Conservation (phyloP, 2,113 vertebrate genomes). For the Megaleporinus macrocephalus region DNA sequence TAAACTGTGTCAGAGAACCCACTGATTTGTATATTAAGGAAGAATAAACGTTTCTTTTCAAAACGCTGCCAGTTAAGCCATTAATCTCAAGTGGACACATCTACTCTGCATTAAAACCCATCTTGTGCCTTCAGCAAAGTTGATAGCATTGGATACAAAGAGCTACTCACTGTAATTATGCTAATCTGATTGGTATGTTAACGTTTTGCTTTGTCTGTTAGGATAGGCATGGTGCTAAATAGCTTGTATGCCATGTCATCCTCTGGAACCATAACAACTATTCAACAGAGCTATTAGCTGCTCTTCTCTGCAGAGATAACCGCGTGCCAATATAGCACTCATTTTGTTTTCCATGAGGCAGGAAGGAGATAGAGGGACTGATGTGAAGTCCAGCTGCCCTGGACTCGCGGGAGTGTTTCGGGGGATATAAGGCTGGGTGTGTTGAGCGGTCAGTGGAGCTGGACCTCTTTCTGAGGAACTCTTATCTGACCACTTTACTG, state of each 20-base stretch:
- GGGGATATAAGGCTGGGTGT: slow-evolving; percentile 54
- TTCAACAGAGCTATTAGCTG: slow-evolving; percentile 8
- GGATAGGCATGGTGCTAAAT: slow-evolving; percentile 29
- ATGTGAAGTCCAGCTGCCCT: slow-evolving; percentile 51
- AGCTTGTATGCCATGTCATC: slow-evolving; percentile 10
- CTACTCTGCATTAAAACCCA: slow-evolving; percentile 18
- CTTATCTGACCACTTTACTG: slow-evolving; percentile 50
- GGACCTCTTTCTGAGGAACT: slow-evolving; percentile 32
- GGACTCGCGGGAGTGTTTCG: slow-evolving; percentile 50
- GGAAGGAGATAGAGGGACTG: slow-evolving; percentile 46
- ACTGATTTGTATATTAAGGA: slow-evolving; percentile 45
- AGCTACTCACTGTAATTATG: not conserved
- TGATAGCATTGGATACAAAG: not conserved
- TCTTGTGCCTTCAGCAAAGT: slow-evolving; percentile 16
- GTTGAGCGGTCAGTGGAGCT: slow-evolving; percentile 48
- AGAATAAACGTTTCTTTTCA: slow-evolving; percentile 37
- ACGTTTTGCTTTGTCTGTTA: slow-evolving; percentile 19
- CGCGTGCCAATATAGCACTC: not conserved
- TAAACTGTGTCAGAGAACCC: slow-evolving; percentile 25
- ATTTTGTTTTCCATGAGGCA: slow-evolving; percentile 19
- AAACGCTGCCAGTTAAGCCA: slow-evolving; percentile 14
- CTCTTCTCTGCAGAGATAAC: slow-evolving; percentile 12
- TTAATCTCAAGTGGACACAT: not conserved
- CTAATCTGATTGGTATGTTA: not conserved
- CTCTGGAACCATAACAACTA: slow-evolving; percentile 15